A percentile compares a stretch with the other conserved stretches of the same genome.
Conservation (phyloP, 1,140 invertebrate species). For the Nymphalis io region DNA sequence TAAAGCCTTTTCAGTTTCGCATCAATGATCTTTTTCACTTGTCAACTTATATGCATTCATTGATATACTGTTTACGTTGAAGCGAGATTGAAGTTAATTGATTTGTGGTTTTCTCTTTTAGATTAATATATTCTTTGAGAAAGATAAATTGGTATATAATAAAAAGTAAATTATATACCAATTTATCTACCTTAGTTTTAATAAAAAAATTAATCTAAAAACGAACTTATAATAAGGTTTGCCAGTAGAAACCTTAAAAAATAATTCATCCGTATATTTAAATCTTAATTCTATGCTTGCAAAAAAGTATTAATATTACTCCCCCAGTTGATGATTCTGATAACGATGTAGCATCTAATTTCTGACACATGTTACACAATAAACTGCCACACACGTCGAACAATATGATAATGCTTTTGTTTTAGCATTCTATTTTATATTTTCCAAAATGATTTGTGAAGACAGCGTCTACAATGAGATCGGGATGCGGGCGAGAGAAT, state of each 20-base stretch:
- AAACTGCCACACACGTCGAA: constrained; percentile 42
- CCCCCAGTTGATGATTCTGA: constrained; percentile 13
- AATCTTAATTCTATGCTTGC: no score
- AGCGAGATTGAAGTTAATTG: not conserved
- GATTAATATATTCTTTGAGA: not conserved
- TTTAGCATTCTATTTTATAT: constrained; percentile 39
- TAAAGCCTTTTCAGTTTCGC: constrained; percentile 50
- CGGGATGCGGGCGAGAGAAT: constrained; percentile 49
- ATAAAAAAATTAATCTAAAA: no score
- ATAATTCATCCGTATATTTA: no score
- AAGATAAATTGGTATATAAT: not conserved
- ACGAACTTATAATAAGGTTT: no score
- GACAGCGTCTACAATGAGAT: constrained; percentile 38
- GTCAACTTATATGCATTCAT: constrained; percentile 24
- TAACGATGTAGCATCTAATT: constrained; percentile 37
- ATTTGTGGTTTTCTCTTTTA: not conserved
- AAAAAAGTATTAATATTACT: no score
- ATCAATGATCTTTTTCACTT: constrained; percentile 34
- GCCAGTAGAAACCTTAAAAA: no score
- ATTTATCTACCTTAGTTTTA: no score
- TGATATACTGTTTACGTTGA: not conserved
- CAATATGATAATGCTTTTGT: constrained; percentile 36
- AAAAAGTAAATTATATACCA: no score
- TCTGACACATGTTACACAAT: constrained; percentile 37
- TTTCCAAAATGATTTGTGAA: constrained; percentile 42